Evolutionary conservation across 1,140 invertebrate species (phyloP).

Genomic region (Proales similis): DNA sequence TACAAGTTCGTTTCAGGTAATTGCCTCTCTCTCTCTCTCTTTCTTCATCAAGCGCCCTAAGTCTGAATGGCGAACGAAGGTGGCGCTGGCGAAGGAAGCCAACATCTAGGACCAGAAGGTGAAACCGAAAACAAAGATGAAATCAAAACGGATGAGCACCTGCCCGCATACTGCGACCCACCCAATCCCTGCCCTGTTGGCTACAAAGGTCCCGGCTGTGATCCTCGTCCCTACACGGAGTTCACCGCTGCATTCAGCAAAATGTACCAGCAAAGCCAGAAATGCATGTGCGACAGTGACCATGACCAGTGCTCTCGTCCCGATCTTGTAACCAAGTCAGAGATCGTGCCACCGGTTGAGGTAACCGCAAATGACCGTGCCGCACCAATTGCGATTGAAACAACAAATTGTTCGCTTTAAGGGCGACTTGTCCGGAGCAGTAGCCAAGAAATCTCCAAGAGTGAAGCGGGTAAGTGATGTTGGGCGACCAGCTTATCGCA

Average conservation of each 20-base stretch:
- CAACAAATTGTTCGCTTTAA: background rate
- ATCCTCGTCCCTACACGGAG: background rate
- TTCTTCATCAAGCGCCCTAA: too few species aligned
- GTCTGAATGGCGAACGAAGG: too few species aligned
- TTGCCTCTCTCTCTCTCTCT: constrained; percentile 40
- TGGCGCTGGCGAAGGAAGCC: constrained; percentile 67
- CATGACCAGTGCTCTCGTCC: constrained; percentile 56
- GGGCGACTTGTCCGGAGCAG: constrained; percentile 23
- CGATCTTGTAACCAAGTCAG: background rate
- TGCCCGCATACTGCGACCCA: constrained; percentile 96
- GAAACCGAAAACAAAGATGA: constrained; percentile 58
- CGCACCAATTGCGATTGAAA: background rate
- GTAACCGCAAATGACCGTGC: constrained; percentile 3
- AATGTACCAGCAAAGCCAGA: constrained; percentile 80
- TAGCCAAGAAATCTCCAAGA: constrained; percentile 48
- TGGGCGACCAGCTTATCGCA: too few species aligned
- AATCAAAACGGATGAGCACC: constrained; percentile 78
- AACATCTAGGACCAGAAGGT: constrained; percentile 61
- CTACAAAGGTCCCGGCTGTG: constrained; percentile 52
- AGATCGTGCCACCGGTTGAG: background rate
- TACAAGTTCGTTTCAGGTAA: too few species aligned
- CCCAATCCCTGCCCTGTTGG: constrained; percentile 88
- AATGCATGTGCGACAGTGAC: constrained; percentile 94
- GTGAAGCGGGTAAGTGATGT: constrained; percentile 43
- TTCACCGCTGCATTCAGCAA: constrained; percentile 81